Percentiles rank a stretch among this genome's conserved stretches.
phyloP scores from a whole-genome alignment of 2,113 vertebrate genomes.

The Lasiurus borealis region DNA sequence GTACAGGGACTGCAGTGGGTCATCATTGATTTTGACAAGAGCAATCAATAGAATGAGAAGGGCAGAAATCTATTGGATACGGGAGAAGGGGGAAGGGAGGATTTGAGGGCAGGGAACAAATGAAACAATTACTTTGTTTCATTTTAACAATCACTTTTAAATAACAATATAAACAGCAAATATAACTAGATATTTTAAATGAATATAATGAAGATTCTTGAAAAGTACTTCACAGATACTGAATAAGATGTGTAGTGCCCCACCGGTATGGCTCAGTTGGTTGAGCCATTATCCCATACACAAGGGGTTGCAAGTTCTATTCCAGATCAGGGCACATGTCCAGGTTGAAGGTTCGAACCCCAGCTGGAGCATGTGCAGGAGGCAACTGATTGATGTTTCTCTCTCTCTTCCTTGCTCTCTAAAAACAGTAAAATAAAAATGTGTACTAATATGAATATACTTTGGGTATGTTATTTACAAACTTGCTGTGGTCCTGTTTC shows the following conservation, averaged over 20 bases:
- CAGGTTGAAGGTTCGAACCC: neutral
- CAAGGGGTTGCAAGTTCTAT: neutral
- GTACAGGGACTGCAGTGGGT: too few species aligned
- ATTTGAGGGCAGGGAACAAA: neutral
- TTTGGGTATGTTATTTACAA: neutral
- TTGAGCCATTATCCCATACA: neutral
- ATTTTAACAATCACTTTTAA: neutral
- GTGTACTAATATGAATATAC: neutral
- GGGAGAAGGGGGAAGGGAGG: neutral
- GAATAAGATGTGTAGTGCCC: neutral
- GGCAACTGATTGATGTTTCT: neutral
- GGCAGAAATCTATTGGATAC: neutral
- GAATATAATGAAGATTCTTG: neutral
- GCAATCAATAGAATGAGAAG: neutral
- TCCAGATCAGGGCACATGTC: neutral
- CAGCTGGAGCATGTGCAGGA: neutral
- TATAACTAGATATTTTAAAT: neutral
- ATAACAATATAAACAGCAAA: neutral
- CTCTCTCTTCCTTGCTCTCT: neutral
- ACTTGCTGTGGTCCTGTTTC: neutral
- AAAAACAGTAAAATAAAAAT: neutral
- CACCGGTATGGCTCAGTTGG: neutral
- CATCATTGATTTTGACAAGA: neutral
- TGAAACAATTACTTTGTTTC: neutral
- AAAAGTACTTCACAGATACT: constrained; percentile 41